Conservation (phyloP, 2,797 vertebrate genomes). For the Gymnocypris eckloni region DNA sequence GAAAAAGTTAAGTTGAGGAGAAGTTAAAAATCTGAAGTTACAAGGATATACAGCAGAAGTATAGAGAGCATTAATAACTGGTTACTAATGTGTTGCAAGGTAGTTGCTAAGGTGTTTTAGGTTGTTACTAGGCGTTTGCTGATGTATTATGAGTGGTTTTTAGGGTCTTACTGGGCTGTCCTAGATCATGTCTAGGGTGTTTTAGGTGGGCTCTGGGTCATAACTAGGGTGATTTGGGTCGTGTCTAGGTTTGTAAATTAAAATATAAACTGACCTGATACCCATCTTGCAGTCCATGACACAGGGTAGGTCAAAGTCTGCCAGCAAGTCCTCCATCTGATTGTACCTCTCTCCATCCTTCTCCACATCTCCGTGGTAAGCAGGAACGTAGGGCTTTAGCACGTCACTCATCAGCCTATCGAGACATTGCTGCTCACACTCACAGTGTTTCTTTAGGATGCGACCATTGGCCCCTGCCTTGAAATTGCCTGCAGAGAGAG, state of each 20-base stretch:
- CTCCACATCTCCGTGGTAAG: constrained; percentile 94
- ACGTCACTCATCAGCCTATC: constrained; percentile 92
- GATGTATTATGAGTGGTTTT: background rate
- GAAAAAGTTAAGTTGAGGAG: background rate
- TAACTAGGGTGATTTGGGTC: background rate
- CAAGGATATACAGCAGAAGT: background rate
- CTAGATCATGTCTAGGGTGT: background rate
- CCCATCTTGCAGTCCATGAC: constrained; percentile 99
- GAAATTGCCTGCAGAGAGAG: constrained; percentile 88
- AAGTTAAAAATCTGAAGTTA: background rate
- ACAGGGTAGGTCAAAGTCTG: constrained; percentile 92
- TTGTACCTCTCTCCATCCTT: constrained; percentile 97
- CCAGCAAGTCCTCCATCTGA: constrained; percentile 98
- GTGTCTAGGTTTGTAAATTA: background rate
- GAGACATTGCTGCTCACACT: constrained; percentile 95
- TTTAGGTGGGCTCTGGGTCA: background rate
- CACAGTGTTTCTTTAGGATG: constrained; percentile 98
- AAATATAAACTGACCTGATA: constrained; percentile 83
- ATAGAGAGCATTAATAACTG: background rate
- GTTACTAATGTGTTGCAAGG: background rate
- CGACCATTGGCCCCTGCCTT: constrained; percentile 94
- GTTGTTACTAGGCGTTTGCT: background rate
- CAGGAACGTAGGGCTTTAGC: constrained; percentile 89
- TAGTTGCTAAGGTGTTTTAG: background rate
- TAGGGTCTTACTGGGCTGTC: background rate